Percentiles rank a stretch among this genome's conserved stretches.
phyloP scores from a whole-genome alignment of 2,113 vertebrate genomes.

The Dicaeum eximium region DNA sequence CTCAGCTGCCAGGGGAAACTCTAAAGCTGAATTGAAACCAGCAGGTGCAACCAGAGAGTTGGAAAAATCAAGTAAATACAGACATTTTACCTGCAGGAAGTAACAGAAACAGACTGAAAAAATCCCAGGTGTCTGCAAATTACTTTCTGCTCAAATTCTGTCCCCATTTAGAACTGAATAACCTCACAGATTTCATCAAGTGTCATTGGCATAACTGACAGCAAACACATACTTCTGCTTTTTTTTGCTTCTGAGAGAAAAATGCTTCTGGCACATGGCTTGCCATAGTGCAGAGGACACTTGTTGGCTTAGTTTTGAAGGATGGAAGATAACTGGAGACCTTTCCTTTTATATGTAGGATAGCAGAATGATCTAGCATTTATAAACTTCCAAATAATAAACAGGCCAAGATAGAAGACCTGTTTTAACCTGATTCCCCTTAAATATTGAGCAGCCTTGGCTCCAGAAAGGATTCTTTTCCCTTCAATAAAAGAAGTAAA shows the following conservation, averaged over 20 bases:
- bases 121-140: not conserved
- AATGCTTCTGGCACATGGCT: not conserved
- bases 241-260: not conserved
- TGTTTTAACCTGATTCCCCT: not conserved
- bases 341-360: not conserved
- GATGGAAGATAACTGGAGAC: not conserved
- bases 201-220: not conserved
- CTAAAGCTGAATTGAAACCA: not conserved
- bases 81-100: not conserved
- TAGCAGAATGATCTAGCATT: not conserved
- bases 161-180: not conserved
- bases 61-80: not conserved
- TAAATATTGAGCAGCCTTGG: not conserved
- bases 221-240: not conserved
- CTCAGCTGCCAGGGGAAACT: not conserved
- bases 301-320: not conserved
- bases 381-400: not conserved
- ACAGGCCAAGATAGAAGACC: not conserved
- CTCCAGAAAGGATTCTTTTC: not conserved
- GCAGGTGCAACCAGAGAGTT: not conserved
- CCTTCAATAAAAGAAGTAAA: not conserved
- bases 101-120: not conserved
- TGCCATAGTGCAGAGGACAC: not conserved
- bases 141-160: not conserved
- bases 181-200: accelerated